These are phyloP conservation scores for Adelges cooleyi DNA, from an alignment of 1,140 invertebrate species.

Conservation along the genomic window DNA sequence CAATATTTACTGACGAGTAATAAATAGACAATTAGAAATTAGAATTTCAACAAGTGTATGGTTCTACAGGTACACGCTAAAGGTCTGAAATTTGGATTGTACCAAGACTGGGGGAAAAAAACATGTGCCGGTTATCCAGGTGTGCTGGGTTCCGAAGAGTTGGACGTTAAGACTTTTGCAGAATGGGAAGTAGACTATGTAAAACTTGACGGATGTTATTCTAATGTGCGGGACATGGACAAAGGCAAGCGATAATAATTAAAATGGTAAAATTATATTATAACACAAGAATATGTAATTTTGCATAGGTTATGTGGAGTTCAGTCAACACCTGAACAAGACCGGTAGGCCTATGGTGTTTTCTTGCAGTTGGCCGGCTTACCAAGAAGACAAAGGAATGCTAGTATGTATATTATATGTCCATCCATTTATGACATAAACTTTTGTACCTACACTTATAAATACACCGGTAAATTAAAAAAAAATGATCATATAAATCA, in stretches of 20 bases:
- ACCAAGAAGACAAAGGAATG: constrained; percentile 44
- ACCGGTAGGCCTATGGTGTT: constrained; percentile 75
- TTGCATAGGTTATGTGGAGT: constrained; percentile 56
- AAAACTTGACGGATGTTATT: constrained; percentile 91
- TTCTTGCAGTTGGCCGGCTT: constrained; percentile 80
- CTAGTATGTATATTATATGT: constrained; percentile 32
- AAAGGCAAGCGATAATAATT: constrained; percentile 19
- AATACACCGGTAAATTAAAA: no score
- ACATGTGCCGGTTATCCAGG: constrained; percentile 94
- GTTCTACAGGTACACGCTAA: constrained; percentile 70
- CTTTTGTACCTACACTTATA: no score
- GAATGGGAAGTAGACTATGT: constrained; percentile 94
- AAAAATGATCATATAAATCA: no score
- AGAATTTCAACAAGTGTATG: not conserved
- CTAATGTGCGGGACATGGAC: constrained; percentile 42
- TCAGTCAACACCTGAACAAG: constrained; percentile 57
- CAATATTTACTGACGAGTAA: not conserved
- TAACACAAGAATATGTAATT: not conserved
- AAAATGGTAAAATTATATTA: not conserved
- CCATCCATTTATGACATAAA: no score
- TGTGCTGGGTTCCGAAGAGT: constrained; percentile 67
- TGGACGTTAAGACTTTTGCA: constrained; percentile 84
- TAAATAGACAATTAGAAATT: not conserved
- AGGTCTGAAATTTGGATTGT: constrained; percentile 92
- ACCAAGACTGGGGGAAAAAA: constrained; percentile 89